These are phyloP conservation scores for Pachypeltis micranthus DNA, from an alignment of 1,140 invertebrate species.

Conservation along the genomic window DNA sequence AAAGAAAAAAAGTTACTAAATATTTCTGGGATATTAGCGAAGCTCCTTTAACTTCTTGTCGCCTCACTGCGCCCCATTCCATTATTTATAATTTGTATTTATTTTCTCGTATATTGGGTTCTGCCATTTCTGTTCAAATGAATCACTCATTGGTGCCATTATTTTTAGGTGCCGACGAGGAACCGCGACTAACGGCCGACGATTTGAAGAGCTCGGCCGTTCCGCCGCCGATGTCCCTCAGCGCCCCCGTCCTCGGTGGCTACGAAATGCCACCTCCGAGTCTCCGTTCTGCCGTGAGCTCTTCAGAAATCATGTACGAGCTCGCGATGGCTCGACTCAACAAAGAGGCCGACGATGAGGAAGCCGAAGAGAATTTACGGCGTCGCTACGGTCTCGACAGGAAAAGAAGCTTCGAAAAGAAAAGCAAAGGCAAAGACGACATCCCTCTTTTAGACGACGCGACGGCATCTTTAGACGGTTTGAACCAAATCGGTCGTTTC, in stretches of 20 bases:
- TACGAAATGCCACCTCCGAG: conserved; percentile 36
- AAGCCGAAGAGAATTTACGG: conserved; percentile 42
- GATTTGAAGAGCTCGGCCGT: conserved; percentile 39
- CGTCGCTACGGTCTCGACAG: conserved; percentile 22
- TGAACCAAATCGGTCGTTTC: not conserved
- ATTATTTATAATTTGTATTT: too few relatives aligned
- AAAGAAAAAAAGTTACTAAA: too few relatives aligned
- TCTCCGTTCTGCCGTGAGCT: conserved; percentile 60
- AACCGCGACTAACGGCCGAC: conserved; percentile 13
- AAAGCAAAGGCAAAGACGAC: not conserved
- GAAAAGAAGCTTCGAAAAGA: conserved; percentile 23
- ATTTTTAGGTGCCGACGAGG: not conserved
- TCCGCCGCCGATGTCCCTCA: conserved; percentile 63
- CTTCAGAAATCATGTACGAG: conserved; percentile 66
- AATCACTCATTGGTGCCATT: too few relatives aligned
- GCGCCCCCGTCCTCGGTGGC: conserved; percentile 57
- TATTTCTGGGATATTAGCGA: too few relatives aligned
- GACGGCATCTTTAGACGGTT: not conserved
- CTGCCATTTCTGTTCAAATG: too few relatives aligned
- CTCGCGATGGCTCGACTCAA: conserved; percentile 65
- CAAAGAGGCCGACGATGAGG: conserved; percentile 55
- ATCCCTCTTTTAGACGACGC: not conserved
- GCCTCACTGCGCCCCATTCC: too few relatives aligned
- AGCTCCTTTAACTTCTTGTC: too few relatives aligned
- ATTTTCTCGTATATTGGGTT: too few relatives aligned